Conservation (phyloP, 2,888 invertebrate genomes). For the Pristionchus arcanus region DNA sequence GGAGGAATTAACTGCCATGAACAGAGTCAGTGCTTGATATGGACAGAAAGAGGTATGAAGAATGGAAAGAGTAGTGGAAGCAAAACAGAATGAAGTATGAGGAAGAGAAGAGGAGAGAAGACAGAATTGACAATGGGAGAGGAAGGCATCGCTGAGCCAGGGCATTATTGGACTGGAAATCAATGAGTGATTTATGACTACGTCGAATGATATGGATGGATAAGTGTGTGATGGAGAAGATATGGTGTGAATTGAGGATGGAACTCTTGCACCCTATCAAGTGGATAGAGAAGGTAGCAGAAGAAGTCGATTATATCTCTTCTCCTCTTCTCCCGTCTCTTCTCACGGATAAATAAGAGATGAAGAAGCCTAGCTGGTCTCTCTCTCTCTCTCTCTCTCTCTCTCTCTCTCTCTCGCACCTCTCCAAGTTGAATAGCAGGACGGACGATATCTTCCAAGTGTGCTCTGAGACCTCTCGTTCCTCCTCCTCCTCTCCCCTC, state of each 20-base stretch:
- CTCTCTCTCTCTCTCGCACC: constrained; percentile 47
- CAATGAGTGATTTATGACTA: not conserved
- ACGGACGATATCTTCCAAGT: constrained; percentile 40
- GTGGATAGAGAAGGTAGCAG: not conserved
- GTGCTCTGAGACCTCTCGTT: constrained; percentile 46
- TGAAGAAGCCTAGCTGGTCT: constrained; percentile 51
- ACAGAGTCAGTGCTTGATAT: constrained; percentile 5
- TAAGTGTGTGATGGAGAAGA: not conserved
- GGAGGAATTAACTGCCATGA: not conserved
- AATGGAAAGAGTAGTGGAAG: constrained; percentile 47
- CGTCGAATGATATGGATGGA: not conserved
- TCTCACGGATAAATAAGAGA: constrained; percentile 53
- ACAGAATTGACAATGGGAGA: constrained; percentile 1
- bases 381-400: constrained; percentile 39
- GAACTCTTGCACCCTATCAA: constrained; percentile 25
- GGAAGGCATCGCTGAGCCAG: constrained; percentile 35
- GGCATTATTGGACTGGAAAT: not conserved
- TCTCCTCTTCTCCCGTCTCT: constrained; percentile 32
- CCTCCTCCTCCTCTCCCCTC: constrained; percentile 18
- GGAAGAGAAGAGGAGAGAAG: constrained; percentile 46
- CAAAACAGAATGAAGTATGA: constrained; percentile 41
- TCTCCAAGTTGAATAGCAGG: constrained; percentile 13
- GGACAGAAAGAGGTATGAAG: constrained; percentile 48
- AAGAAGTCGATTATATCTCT: constrained; percentile 52
- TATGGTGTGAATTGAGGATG: not conserved